Evolutionary conservation across 2,888 invertebrate species (phyloP).

Genomic region (Cerastoderma edule): DNA sequence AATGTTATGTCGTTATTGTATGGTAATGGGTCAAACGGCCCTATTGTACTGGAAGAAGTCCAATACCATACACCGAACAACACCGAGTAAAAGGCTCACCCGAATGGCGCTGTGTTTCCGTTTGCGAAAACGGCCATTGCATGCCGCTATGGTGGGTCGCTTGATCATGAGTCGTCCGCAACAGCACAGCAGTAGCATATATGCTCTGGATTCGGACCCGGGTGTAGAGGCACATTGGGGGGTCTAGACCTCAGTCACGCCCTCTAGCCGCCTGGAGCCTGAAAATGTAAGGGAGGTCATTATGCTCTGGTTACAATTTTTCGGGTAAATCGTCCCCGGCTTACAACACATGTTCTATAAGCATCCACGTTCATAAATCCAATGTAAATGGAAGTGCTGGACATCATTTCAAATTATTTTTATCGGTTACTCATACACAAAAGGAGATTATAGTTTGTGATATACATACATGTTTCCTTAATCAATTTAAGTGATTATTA

Average conservation of each 20-base stretch:
- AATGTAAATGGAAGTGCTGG: background rate
- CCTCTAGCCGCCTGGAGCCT: background rate
- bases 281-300: background rate
- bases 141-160: conserved; percentile 47
- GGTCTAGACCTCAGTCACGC: conserved; percentile 7
- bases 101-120: conserved; percentile 52
- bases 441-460: too few species aligned
- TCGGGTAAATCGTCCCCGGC: background rate
- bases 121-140: conserved; percentile 51
- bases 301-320: background rate
- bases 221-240: background rate
- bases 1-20: too few species aligned
- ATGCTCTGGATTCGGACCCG: conserved; percentile 18
- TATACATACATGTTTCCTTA: too few species aligned
- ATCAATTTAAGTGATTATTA: too few species aligned
- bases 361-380: background rate
- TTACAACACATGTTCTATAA: background rate
- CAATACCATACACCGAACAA: background rate
- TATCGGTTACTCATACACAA: too few species aligned
- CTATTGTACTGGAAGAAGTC: background rate
- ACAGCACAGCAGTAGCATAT: conserved; percentile 44
- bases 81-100: conserved; percentile 28
- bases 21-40: too few species aligned
- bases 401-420: too few species aligned
- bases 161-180: conserved; percentile 51